Percentiles rank a stretch among this genome's conserved stretches.
Conservation (phyloP, 2,113 vertebrate species). For the Colossoma macropomum region DNA sequence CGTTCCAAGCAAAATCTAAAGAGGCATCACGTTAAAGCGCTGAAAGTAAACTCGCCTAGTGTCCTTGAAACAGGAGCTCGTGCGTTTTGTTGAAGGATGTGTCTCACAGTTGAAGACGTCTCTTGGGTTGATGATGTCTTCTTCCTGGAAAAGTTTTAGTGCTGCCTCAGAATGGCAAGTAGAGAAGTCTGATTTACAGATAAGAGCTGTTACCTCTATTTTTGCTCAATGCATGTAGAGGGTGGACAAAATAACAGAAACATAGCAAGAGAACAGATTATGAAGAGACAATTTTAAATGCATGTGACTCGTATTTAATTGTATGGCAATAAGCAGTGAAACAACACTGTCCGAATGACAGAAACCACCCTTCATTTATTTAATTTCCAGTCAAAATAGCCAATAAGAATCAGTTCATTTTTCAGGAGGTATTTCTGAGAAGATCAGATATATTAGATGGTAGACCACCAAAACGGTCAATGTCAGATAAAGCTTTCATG, state of each 20-base stretch:
- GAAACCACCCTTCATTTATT: no score
- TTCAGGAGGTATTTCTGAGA: no score
- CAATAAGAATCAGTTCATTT: no score
- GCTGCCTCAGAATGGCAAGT: slow-evolving; percentile 5
- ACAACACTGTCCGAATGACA: no score
- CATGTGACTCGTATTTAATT: background rate
- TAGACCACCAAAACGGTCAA: no score
- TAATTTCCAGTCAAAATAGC: no score
- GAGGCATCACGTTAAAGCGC: background rate
- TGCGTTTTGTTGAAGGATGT: slow-evolving; percentile 26
- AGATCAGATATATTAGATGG: no score
- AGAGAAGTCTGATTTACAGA: slow-evolving; percentile 2
- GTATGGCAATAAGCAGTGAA: background rate
- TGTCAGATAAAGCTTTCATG: no score
- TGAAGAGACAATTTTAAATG: background rate
- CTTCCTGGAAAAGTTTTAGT: slow-evolving; percentile 10
- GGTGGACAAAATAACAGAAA: slow-evolving; percentile 12
- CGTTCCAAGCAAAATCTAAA: slow-evolving; percentile 24
- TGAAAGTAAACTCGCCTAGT: slow-evolving; percentile 18
- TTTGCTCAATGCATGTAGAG: background rate
- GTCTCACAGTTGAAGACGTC: slow-evolving; percentile 20
- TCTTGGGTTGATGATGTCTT: slow-evolving; percentile 3
- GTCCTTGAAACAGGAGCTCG: slow-evolving; percentile 21
- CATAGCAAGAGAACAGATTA: background rate
- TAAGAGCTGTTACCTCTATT: background rate